phyloP scores from a whole-genome alignment of 2,888 invertebrate species.

The Archips crataeganus region DNA sequence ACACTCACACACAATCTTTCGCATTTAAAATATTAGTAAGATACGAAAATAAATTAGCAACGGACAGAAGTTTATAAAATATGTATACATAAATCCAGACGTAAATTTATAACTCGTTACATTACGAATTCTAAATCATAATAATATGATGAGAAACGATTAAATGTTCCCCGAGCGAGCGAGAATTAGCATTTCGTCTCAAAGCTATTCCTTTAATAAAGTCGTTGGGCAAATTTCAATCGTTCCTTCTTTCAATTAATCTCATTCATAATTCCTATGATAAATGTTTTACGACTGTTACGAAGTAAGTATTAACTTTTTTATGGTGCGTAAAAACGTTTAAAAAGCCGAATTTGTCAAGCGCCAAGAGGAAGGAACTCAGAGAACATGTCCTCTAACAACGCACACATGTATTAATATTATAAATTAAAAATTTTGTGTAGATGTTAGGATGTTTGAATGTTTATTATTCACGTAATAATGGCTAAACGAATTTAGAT shows the following conservation, averaged over 20 bases:
- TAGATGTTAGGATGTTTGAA: too few species aligned
- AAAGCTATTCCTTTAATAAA: slow-evolving; percentile 13
- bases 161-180: background rate
- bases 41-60: background rate
- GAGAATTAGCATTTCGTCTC: slow-evolving; percentile 7
- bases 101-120: background rate
- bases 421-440: too few species aligned
- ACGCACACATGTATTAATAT: too few species aligned
- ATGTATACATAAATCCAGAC: background rate
- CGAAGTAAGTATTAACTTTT: slow-evolving; percentile 12
- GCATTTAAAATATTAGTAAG: too few species aligned
- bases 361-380: background rate
- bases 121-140: background rate
- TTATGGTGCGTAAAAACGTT: slow-evolving; percentile 11
- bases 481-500: too few species aligned
- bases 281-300: slow-evolving; percentile 25
- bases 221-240: background rate
- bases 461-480: too few species aligned
- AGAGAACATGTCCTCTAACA: too few species aligned
- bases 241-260: slow-evolving; percentile 17
- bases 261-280: slow-evolving; percentile 15
- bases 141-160: slow-evolving; percentile 7
- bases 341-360: background rate
- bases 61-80: background rate
- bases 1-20: too few species aligned